Evolutionary conservation across 2,113 vertebrate genomes (phyloP).

Genomic region (Excalfactoria chinensis): DNA sequence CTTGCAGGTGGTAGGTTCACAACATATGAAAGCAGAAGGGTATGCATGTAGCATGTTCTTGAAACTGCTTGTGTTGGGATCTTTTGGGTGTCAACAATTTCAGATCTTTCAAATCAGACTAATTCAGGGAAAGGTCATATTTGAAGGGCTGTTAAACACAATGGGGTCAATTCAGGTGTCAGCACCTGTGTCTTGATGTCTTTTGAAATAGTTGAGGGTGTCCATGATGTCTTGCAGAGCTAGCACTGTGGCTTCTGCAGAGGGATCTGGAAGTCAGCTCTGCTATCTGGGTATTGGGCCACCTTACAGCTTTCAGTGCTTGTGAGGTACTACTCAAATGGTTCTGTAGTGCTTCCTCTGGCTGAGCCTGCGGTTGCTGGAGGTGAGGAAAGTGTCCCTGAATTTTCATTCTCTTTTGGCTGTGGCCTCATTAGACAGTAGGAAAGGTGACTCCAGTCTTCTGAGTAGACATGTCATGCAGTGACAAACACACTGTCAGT

Average conservation of each 20-base stretch:
- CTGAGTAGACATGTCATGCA: not conserved
- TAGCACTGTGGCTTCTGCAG: not conserved
- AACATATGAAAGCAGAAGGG: not conserved
- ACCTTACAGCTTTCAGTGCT: not conserved
- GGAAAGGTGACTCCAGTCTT: not conserved
- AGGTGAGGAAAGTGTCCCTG: not conserved
- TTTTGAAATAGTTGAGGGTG: not conserved
- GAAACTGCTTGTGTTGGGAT: not conserved
- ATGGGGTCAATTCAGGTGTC: not conserved
- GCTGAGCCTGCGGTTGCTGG: not conserved
- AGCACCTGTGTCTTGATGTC: not conserved
- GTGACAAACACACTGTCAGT: not conserved
- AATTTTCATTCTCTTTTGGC: not conserved
- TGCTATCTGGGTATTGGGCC: not conserved
- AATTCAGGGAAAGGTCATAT: not conserved
- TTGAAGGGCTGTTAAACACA: not conserved
- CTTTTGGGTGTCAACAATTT: not conserved
- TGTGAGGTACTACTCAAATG: not conserved
- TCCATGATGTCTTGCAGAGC: accelerated
- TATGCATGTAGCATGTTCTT: accelerated
- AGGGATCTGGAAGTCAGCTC: not conserved
- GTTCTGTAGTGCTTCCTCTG: not conserved
- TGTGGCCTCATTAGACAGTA: not conserved
- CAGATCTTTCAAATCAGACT: not conserved
- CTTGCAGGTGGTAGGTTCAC: not conserved